Evolutionary conservation across 2,888 invertebrate genomes (phyloP).

Genomic region (Stomorhina lunata): DNA sequence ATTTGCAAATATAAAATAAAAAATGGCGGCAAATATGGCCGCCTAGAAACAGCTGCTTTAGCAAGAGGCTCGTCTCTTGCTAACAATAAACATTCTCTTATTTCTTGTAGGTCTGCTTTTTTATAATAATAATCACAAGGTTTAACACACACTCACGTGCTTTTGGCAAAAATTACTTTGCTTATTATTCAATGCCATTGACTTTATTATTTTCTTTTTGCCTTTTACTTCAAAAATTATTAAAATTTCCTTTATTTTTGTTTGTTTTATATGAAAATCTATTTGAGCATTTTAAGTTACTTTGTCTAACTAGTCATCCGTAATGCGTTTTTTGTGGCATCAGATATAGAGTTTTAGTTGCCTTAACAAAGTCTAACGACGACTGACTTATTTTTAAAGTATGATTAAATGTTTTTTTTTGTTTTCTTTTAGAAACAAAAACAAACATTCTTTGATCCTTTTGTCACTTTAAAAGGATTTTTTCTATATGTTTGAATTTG

Average conservation of each 20-base stretch:
- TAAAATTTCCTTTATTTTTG: slow-evolving; percentile 38
- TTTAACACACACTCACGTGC: slow-evolving; percentile 33
- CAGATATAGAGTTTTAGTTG: not conserved
- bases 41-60: slow-evolving; percentile 75
- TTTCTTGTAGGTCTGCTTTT: slow-evolving; percentile 19
- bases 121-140: not conserved
- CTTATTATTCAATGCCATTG: slow-evolving; percentile 64
- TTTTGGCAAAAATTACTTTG: slow-evolving; percentile 47
- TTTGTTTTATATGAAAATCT: not conserved
- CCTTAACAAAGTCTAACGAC: not conserved
- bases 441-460: slow-evolving; percentile 28
- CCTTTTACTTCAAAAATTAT: slow-evolving; percentile 26
- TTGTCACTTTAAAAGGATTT: not conserved
- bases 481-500: not conserved
- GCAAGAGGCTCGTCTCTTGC: slow-evolving; percentile 50
- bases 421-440: not conserved
- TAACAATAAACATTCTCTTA: not conserved
- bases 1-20: slow-evolving; percentile 62
- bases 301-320: slow-evolving; percentile 39
- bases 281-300: slow-evolving; percentile 32
- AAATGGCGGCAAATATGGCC: slow-evolving; percentile 76
- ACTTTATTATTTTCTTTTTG: slow-evolving; percentile 53
- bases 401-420: slow-evolving; percentile 28
- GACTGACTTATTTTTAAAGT: slow-evolving; percentile 30
- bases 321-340: slow-evolving; percentile 8